Evolutionary conservation across 1,140 invertebrate species (phyloP), one percentile per base, ranked within the genome.

Genomic region (Caligus rogercresseyi): DNA sequence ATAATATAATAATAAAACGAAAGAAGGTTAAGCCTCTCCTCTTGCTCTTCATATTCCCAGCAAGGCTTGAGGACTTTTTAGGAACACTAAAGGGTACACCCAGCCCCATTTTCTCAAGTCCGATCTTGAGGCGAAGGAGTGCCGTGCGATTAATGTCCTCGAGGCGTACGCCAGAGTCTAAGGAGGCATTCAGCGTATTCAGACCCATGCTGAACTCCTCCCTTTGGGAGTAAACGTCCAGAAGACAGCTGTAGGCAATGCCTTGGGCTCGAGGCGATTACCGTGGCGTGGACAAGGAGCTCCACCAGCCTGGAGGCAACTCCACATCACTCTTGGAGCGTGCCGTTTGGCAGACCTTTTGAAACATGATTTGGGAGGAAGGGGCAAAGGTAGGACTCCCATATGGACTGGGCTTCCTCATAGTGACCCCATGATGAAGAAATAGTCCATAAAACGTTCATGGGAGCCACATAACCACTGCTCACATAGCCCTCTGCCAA

Each of bases 381-480:
- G 43, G 52, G 18, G 52, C 11, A 66, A n/a, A 16, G 25, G 26
- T 25, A 4, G 66, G 59, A 11, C 7, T 79, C 72, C 81, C 81
- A 84, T 52, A 85, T 70, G n/a, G 71, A 60, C 18, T 80, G 72
- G 1, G 82, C 81, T 68, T 80, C 76, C 1, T 76, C 73, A 11
- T 76, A 71, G 53, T 81, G 74, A 1, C 75, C 76, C 4, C 71
- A 74, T 13, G 80, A 71, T 59, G 85, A 72, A 61, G 80, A 76
- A 69, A 83, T 77, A 68, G 79, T 77, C 84, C 84, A 87, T 0
- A 86, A 66, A 15, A 81, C 73, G 69, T 86, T 85, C 18, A 80
- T 73, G 7, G 82, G 81, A 3, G 76, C 73, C 1, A 73, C 65
- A 51, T 78, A 72, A 25, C 79, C 81, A 67, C 74, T 74, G 18